These are phyloP conservation scores for Ctena decussata DNA, from an alignment of 2,888 invertebrate genomes.

Conservation along the genomic window DNA sequence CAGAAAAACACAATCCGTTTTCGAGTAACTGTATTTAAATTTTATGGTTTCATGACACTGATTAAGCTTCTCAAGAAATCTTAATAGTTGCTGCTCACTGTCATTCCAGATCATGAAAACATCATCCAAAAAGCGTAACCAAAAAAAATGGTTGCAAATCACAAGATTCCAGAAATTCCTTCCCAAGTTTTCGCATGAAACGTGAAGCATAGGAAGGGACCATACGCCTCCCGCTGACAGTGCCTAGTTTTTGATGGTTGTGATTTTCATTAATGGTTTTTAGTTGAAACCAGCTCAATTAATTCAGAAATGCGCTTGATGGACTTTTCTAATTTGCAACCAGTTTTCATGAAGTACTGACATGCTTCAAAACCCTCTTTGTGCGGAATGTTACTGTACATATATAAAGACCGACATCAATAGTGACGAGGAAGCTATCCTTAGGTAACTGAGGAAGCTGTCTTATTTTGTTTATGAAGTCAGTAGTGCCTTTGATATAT, in stretches of 20 bases:
- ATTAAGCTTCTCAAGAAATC: too few relatives aligned
- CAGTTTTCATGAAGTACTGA: background rate
- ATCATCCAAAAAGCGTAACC: constrained; percentile 22
- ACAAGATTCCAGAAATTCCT: too few relatives aligned
- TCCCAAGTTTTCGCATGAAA: background rate
- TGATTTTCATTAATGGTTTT: background rate
- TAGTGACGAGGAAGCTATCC: constrained; percentile 8
- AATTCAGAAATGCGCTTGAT: background rate
- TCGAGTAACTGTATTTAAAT: background rate
- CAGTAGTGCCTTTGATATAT: too few relatives aligned
- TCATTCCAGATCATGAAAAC: too few relatives aligned
- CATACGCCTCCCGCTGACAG: background rate
- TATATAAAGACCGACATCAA: background rate
- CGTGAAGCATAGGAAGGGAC: background rate
- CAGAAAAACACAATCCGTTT: background rate
- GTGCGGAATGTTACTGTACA: constrained; percentile 21
- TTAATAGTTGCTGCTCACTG: too few relatives aligned
- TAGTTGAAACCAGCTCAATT: background rate
- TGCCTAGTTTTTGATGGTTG: background rate
- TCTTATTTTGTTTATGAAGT: too few relatives aligned
- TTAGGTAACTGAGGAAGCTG: constrained; percentile 3
- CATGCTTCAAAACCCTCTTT: constrained; percentile 21
- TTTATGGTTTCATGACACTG: too few relatives aligned
- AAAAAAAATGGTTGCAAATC: background rate
- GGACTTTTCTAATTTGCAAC: background rate